These are phyloP conservation scores for Poicephalus meyeri DNA, from an alignment of 2,113 vertebrate genomes.

Conservation along the genomic window DNA sequence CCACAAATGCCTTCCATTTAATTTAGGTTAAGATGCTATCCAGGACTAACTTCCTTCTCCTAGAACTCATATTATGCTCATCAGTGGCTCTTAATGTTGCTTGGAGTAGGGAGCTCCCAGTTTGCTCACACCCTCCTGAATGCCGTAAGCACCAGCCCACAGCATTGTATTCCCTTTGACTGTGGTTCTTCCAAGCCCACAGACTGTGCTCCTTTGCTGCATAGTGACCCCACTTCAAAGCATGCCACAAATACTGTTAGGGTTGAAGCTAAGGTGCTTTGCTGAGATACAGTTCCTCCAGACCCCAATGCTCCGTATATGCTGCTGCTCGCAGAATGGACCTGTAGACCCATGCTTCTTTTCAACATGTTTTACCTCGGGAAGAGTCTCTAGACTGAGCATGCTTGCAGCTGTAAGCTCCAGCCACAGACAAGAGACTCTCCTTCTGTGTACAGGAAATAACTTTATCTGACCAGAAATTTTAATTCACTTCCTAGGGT, in stretches of 20 bases:
- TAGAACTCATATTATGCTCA: neutral
- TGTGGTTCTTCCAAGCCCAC: neutral
- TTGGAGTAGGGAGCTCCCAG: neutral
- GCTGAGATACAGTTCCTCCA: neutral
- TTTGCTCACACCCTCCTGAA: neutral
- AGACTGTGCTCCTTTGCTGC: neutral
- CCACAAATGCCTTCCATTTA: neutral
- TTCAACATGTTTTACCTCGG: neutral
- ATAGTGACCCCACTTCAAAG: neutral
- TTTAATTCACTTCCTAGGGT: neutral
- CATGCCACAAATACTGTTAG: neutral
- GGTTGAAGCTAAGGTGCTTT: neutral
- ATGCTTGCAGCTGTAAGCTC: neutral
- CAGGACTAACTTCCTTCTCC: neutral
- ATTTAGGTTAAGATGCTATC: neutral
- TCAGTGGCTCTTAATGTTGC: neutral
- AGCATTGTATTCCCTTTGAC: neutral
- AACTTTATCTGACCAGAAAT: neutral
- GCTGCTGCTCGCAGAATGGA: neutral
- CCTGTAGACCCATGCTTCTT: neutral
- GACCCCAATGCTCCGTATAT: neutral
- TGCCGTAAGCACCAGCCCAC: neutral
- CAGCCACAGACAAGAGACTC: neutral
- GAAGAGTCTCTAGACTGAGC: neutral
- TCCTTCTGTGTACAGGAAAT: neutral